Evolutionary conservation across 2,888 invertebrate species (phyloP).

Genomic region (Dryadula phaetusa): DNA sequence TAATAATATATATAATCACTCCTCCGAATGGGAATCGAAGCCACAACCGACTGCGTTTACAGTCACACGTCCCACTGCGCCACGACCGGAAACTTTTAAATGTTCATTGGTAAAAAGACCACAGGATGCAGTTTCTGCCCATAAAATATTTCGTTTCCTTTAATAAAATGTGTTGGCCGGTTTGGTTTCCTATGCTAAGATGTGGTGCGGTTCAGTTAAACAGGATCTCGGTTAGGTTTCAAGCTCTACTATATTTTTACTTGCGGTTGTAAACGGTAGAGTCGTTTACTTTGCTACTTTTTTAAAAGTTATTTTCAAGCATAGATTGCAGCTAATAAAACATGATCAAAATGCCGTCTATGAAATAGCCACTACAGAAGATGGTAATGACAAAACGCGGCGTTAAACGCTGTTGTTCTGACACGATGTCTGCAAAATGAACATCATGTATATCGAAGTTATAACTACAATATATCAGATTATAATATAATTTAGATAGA

Average conservation of each 20-base stretch:
- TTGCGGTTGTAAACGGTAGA: not conserved
- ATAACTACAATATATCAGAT: too few relatives aligned
- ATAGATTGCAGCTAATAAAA: not conserved
- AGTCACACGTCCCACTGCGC: too few relatives aligned
- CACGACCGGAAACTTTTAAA: slow-evolving; percentile 58
- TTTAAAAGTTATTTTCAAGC: not conserved
- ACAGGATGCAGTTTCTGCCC: slow-evolving; percentile 23
- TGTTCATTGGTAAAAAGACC: slow-evolving; percentile 53
- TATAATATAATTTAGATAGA: too few relatives aligned
- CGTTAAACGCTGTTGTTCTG: too few relatives aligned
- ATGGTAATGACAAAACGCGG: too few relatives aligned
- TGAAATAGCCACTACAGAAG: too few relatives aligned
- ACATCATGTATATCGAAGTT: too few relatives aligned
- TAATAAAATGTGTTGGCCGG: slow-evolving; percentile 9
- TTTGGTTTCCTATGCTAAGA: slow-evolving; percentile 11
- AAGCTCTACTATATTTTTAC: not conserved
- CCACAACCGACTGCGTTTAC: too few relatives aligned
- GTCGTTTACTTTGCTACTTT: not conserved
- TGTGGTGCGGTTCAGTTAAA: slow-evolving; percentile 19
- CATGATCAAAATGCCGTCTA: not conserved
- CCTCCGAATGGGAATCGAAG: too few relatives aligned
- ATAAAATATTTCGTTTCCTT: slow-evolving; percentile 31
- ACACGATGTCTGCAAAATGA: too few relatives aligned
- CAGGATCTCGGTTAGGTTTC: not conserved
- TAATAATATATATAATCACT: too few relatives aligned